A percentile compares a stretch with the other conserved stretches of the same genome.
Evolutionary conservation across 2,888 invertebrate species (phyloP).

Genomic region (Epistrophe grossulariae): DNA sequence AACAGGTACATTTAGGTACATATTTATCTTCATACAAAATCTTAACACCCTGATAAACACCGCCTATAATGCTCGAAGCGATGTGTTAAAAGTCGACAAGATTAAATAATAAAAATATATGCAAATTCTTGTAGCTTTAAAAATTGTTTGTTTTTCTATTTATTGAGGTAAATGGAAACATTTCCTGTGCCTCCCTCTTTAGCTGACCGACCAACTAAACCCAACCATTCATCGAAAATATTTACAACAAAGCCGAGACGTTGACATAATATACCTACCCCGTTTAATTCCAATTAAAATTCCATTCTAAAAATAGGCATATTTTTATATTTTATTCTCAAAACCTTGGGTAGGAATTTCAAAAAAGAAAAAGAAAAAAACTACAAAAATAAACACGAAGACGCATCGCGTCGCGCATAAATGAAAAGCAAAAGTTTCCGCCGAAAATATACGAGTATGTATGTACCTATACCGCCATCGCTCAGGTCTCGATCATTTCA

Average conservation of each 20-base stretch:
- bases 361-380: neutral
- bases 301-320: constrained; percentile 64
- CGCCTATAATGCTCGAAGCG: neutral
- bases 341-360: constrained; percentile 59
- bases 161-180: neutral
- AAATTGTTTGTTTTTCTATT: constrained; percentile 33
- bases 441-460: constrained; percentile 14
- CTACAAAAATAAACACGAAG: constrained; percentile 39
- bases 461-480: neutral
- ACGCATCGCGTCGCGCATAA: constrained; percentile 45
- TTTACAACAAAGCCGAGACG: constrained; percentile 52
- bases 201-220: neutral
- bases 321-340: constrained; percentile 17
- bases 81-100: constrained; percentile 1
- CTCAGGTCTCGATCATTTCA: constrained; percentile 22
- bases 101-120: neutral
- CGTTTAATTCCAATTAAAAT: constrained; percentile 71
- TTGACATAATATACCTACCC: constrained; percentile 63
- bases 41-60: constrained; percentile 26
- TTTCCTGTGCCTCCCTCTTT: constrained; percentile 11
- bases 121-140: neutral
- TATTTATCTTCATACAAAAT: constrained; percentile 10
- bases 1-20: neutral
- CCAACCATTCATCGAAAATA: constrained; percentile 30
- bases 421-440: constrained; percentile 71